A percentile compares a stretch with the other conserved stretches of the same genome.
These are phyloP conservation scores for Pseudoatta argentina DNA, from an alignment of 1,140 invertebrate species.

Conservation along the genomic window DNA sequence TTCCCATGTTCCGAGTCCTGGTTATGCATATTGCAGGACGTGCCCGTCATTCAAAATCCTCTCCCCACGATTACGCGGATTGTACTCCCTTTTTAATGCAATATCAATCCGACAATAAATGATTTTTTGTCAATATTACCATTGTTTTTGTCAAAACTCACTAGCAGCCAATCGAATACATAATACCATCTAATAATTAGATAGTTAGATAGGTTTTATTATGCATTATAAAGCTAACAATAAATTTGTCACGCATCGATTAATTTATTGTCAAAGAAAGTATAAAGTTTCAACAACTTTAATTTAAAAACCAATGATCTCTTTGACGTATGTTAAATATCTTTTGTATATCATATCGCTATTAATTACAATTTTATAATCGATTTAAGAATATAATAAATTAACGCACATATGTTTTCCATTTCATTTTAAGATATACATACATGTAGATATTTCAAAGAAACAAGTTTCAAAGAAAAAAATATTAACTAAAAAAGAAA, in stretches of 20 bases:
- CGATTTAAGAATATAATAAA: not conserved
- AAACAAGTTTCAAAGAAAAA: not conserved
- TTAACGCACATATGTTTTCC: not conserved
- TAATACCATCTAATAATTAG: slow-evolving; percentile 12
- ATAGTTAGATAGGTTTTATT: slow-evolving; percentile 21
- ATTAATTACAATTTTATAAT: not conserved
- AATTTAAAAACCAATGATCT: not conserved
- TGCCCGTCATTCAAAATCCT: slow-evolving; percentile 84
- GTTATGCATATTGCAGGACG: slow-evolving; percentile 85
- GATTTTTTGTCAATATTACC: slow-evolving; percentile 49
- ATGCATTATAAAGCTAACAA: not conserved
- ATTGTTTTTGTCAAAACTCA: slow-evolving; percentile 37
- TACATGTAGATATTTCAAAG: not conserved
- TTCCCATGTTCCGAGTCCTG: slow-evolving; percentile 82
- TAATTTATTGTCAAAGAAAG: not conserved
- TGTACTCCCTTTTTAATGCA: slow-evolving; percentile 69
- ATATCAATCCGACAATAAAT: slow-evolving; percentile 63
- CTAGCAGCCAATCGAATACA: slow-evolving; percentile 23
- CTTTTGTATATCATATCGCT: not conserved
- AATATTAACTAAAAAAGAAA: not conserved
- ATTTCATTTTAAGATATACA: not conserved
- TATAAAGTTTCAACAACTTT: not conserved
- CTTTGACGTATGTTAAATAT: not conserved
- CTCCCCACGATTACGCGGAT: slow-evolving; percentile 48
- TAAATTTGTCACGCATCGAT: not conserved